These are phyloP conservation scores for Platanista minor DNA, from an alignment of 2,113 vertebrate species.

Conservation along the genomic window DNA sequence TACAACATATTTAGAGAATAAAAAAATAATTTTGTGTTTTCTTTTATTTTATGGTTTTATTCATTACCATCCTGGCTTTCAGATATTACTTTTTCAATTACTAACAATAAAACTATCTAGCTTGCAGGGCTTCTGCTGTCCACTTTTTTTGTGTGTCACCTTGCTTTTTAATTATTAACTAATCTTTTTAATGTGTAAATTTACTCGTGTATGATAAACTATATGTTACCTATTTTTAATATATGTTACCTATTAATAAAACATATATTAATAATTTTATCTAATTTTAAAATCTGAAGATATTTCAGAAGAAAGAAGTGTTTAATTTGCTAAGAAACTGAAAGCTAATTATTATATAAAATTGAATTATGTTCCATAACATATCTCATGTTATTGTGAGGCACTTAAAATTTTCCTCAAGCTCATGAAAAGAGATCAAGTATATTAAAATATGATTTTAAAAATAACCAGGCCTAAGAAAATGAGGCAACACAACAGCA, in stretches of 20 bases:
- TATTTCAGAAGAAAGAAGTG: background rate
- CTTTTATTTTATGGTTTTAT: background rate
- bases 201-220: background rate
- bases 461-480: background rate
- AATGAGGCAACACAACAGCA: background rate
- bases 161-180: background rate
- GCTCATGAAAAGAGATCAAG: background rate
- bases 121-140: background rate
- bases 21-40: background rate
- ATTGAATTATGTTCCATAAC: background rate
- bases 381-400: background rate
- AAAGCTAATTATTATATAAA: background rate
- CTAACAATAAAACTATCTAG: background rate
- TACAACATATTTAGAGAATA: background rate
- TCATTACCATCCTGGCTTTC: background rate
- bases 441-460: background rate
- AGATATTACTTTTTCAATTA: background rate
- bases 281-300: background rate
- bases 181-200: background rate
- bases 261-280: background rate
- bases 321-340: background rate
- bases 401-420: slow-evolving; percentile 3
- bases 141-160: background rate
- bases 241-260: background rate
- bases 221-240: background rate